phyloP scores from a whole-genome alignment of 2,888 invertebrate species.

The Cheilosia vulpina region DNA sequence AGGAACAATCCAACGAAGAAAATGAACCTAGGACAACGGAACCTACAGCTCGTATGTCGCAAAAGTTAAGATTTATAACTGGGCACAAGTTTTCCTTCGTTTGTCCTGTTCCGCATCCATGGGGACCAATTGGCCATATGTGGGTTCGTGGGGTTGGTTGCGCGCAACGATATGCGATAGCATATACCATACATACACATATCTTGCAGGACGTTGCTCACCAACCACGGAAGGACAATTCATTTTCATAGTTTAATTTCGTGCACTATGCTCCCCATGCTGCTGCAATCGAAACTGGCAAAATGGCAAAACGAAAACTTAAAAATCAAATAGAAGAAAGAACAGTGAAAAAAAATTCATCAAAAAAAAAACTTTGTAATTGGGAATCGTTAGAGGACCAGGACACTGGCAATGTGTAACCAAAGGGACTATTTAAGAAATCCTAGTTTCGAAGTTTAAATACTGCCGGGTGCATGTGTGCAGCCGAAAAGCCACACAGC shows the following conservation, averaged over 20 bases:
- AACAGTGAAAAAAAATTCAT: slow-evolving; percentile 33
- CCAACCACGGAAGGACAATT: slow-evolving; percentile 75
- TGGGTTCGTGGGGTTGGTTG: slow-evolving; percentile 44
- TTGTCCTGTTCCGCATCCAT: slow-evolving; percentile 73
- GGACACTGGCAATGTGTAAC: slow-evolving; percentile 43
- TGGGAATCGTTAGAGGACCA: slow-evolving; percentile 62
- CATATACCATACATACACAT: slow-evolving; percentile 26
- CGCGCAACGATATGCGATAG: slow-evolving; percentile 52
- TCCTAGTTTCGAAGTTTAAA: slow-evolving; percentile 27
- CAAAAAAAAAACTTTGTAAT: slow-evolving; percentile 57
- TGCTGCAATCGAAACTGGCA: slow-evolving; percentile 58
- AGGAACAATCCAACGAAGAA: slow-evolving; percentile 51
- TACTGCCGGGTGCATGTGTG: not conserved
- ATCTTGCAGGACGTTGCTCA: slow-evolving; percentile 60
- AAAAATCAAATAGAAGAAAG: slow-evolving; percentile 1
- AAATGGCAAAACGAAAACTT: slow-evolving; percentile 28
- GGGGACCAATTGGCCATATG: slow-evolving; percentile 75
- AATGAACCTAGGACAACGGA: slow-evolving; percentile 73
- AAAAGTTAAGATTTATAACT: slow-evolving; percentile 76
- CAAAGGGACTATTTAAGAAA: slow-evolving; percentile 58
- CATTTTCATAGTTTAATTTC: slow-evolving; percentile 75
- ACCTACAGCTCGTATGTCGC: slow-evolving; percentile 66
- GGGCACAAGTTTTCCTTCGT: slow-evolving; percentile 74
- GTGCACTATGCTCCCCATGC: slow-evolving; percentile 47
- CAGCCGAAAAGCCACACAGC: not conserved